Conservation (phyloP, 2,888 invertebrate species). For the Aphelenchoides bicaudatus region DNA sequence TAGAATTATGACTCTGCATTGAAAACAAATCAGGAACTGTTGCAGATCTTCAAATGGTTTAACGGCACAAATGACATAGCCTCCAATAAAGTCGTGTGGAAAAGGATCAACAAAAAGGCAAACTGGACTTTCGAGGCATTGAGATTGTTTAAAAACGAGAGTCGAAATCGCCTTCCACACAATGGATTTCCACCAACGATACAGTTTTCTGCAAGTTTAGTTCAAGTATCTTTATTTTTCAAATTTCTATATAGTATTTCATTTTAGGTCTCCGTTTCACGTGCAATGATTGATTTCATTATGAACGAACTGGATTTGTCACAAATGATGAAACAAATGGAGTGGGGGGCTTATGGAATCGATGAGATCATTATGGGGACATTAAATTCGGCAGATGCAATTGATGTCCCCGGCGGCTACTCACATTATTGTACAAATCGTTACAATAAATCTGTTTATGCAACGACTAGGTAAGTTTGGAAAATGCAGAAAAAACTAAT, state of each 20-base stretch:
- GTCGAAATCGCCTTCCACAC: constrained; percentile 7
- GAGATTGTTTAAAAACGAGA: constrained; percentile 24
- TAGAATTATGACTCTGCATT: constrained; percentile 29
- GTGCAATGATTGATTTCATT: constrained; percentile 29
- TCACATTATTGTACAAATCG: constrained; percentile 20
- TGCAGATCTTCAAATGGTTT: constrained; percentile 21
- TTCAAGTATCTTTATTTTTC: no score
- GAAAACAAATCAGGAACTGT: constrained; percentile 24
- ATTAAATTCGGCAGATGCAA: constrained; percentile 20
- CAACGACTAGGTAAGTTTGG: neutral
- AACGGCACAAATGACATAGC: constrained; percentile 31
- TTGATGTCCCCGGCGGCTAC: constrained; percentile 27
- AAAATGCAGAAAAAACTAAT: no score
- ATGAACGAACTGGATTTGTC: constrained; percentile 24
- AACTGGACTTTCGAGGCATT: constrained; percentile 29
- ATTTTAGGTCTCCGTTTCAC: constrained; percentile 19
- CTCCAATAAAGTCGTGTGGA: neutral
- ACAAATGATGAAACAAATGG: constrained; percentile 16
- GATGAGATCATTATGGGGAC: constrained; percentile 26
- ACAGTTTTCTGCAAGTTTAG: constrained; percentile 21
- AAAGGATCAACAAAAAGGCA: neutral
- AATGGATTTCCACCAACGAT: constrained; percentile 20
- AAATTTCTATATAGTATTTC: no score
- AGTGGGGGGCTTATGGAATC: constrained; percentile 20
- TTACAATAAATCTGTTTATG: neutral